Conservation (phyloP, 1,140 invertebrate species). For the Eubasilissa regina region DNA sequence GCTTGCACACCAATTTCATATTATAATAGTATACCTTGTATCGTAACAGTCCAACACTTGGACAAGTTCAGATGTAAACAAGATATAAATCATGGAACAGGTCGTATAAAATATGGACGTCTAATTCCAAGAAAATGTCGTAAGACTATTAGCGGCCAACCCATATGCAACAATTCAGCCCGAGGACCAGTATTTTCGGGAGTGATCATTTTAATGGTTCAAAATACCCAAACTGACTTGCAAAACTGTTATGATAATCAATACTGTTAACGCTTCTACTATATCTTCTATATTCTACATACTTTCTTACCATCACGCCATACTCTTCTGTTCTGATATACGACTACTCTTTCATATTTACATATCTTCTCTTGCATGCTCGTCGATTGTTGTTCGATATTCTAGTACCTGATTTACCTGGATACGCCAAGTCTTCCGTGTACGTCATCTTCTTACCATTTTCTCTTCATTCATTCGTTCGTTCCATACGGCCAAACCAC, state of each 20-base stretch:
- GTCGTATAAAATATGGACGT: conserved; percentile 1
- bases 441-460: too few relatives aligned
- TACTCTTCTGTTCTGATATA: too few relatives aligned
- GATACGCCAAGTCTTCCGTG: too few relatives aligned
- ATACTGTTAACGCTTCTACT: too few relatives aligned
- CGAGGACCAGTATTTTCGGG: not conserved
- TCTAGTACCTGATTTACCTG: too few relatives aligned
- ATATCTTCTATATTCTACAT: too few relatives aligned
- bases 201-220: not conserved
- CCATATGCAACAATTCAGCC: not conserved
- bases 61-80: not conserved
- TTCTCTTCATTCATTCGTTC: too few relatives aligned
- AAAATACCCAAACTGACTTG: not conserved
- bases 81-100: conserved; percentile 9
- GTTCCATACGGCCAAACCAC: too few relatives aligned
- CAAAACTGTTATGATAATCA: not conserved
- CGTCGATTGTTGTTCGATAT: too few relatives aligned
- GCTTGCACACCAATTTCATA: not conserved
- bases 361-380: too few relatives aligned
- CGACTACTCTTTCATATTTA: too few relatives aligned
- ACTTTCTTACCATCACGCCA: too few relatives aligned
- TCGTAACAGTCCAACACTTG: conserved; percentile 21
- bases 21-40: conserved; percentile 17
- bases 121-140: not conserved
- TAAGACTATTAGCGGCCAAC: not conserved